Evolutionary conservation across 1,140 invertebrate genomes (phyloP), one percentile per base, ranked within the genome.

Genomic region (Drosophila littoralis): DNA sequence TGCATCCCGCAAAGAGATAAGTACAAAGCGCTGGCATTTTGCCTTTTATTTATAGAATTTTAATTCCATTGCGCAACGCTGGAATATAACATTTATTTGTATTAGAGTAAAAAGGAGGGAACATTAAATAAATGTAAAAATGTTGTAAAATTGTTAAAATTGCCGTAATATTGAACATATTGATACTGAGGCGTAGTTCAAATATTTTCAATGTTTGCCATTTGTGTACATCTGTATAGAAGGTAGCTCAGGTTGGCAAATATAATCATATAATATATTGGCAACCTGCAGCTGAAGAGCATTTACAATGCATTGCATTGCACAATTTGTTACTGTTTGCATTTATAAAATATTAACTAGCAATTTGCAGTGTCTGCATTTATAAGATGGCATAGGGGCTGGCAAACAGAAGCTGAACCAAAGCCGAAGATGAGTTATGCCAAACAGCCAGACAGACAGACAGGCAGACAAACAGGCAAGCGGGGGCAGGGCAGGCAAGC

Each of bases 311-410:
- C 65, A 74, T 83, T 75, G 80, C 77, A 67, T 67, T 81, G 75
- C 82, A 88, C 82, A 88, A 88, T 86, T 86, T 86, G 83, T 86
- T 82, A 72, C 79, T 86, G 84, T 88, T 88, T 88, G 79, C 81
- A 72, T 88, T 83, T 68, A 86, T 86, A 86, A 86, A 86, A 88
- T 86, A 86, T 86, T 86, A 86, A 86, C 83, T 83, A 43, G 79
- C 83, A 86, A 88, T 88, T 82, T 86, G 79, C 83, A 88, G 79
- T 64, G 83, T 83, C 83, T 88, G 83, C 83, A 75, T 46, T 54
- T 68, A 57, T 32, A 7, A 52, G 60, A 82, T 79, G 74, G 43
- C 65, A 60, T 54, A 60, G 83, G 75, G 75, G 69, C 64, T 43
- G 60, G 65, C 67, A 85, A 81, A 81, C 83, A 82, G 66, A 57